A percentile compares a stretch with the other conserved stretches of the same genome.
Conservation (phyloP, 2,888 invertebrate genomes). For the Drosophila nigricruria region DNA sequence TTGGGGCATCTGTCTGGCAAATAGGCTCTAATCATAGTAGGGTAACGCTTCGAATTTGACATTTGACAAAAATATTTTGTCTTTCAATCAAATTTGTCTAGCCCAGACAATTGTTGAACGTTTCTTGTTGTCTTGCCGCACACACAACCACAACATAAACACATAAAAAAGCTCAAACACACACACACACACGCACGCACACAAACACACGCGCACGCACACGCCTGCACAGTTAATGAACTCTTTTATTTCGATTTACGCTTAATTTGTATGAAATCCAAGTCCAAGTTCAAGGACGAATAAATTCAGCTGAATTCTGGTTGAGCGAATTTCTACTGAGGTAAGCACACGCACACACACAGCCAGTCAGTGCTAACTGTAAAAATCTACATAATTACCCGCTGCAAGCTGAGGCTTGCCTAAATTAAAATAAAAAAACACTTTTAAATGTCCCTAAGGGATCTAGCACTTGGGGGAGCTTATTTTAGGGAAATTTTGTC, state of each 20-base stretch:
- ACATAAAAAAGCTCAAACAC: background rate
- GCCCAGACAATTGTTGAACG: conserved; percentile 30
- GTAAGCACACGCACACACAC: conserved; percentile 25
- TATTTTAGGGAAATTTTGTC: background rate
- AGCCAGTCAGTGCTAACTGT: background rate
- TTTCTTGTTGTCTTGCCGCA: conserved; percentile 36
- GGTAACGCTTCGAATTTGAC: conserved; percentile 25
- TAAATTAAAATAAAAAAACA: conserved; percentile 1
- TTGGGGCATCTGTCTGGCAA: conserved; percentile 20
- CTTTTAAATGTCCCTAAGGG: background rate
- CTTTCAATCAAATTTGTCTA: conserved; percentile 27
- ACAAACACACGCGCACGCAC: background rate
- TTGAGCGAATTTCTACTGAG: conserved; percentile 12
- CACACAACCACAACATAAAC: background rate
- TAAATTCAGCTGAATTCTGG: background rate
- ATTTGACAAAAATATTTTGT: conserved; percentile 10
- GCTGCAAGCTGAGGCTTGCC: background rate
- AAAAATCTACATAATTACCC: conserved; percentile 58
- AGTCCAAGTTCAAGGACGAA: conserved; percentile 7
- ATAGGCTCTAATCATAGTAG: conserved; percentile 27
- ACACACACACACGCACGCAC: conserved; percentile 4
- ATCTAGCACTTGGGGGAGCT: conserved; percentile 4
- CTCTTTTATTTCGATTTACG: background rate
- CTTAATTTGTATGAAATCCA: conserved; percentile 21
- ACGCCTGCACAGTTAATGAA: background rate